Conservation (phyloP, 2,797 vertebrate genomes). For the Anas capensis region DNA sequence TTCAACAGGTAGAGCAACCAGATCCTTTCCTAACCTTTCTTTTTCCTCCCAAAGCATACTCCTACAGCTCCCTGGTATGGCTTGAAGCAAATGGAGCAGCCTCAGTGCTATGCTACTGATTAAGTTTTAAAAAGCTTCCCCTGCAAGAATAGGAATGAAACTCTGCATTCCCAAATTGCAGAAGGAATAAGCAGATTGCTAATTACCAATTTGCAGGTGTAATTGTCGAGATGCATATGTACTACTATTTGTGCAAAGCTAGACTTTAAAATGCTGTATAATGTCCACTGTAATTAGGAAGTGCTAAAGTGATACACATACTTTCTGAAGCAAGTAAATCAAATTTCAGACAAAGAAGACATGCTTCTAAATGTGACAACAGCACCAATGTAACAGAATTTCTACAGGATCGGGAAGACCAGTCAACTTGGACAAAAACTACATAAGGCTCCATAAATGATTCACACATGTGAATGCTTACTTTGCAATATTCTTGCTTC, state of each 20-base stretch:
- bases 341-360: background rate
- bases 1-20: background rate
- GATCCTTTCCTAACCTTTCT: background rate
- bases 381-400: background rate
- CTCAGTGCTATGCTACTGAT: background rate
- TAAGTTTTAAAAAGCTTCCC: background rate
- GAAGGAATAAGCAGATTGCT: background rate
- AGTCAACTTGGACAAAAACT: background rate
- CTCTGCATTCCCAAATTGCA: background rate
- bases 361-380: background rate
- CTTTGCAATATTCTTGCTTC: conserved; percentile 7
- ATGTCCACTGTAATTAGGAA: background rate
- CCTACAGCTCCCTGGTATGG: background rate
- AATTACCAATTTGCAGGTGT: background rate
- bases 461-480: background rate
- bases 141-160: background rate
- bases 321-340: background rate
- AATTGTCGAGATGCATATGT: background rate
- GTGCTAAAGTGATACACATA: background rate
- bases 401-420: background rate
- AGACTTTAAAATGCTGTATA: background rate
- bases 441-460: background rate
- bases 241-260: background rate
- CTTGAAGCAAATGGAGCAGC: background rate
- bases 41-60: background rate